A percentile compares a stretch with the other conserved stretches of the same genome.
These are phyloP conservation scores for Lanius collurio DNA, from an alignment of 2,113 vertebrate genomes.

Conservation along the genomic window DNA sequence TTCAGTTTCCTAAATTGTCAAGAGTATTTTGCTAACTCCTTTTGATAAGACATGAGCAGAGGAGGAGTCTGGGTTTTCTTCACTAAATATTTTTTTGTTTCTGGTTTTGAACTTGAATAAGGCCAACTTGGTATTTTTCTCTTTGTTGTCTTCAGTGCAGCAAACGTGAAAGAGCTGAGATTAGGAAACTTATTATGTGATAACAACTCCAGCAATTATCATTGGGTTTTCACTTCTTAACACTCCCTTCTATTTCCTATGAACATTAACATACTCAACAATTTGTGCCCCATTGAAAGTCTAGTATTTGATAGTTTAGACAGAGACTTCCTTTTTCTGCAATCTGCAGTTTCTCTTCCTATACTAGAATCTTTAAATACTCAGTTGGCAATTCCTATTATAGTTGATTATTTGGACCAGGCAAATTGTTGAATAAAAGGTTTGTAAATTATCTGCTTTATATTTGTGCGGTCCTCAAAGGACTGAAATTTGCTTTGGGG, in stretches of 20 bases:
- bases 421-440: conserved; percentile 44
- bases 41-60: neutral
- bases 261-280: neutral
- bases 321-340: neutral
- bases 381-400: neutral
- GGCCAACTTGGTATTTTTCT: neutral
- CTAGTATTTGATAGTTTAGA: conserved; percentile 3
- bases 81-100: neutral
- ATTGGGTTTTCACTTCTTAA: neutral
- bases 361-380: neutral
- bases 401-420: conserved; percentile 46
- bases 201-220: neutral
- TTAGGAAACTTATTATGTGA: neutral
- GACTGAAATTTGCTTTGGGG: conserved; percentile 51
- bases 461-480: conserved; percentile 44
- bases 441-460: conserved; percentile 53
- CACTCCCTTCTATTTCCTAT: neutral
- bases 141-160: neutral
- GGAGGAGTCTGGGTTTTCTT: neutral
- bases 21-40: neutral
- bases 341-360: neutral
- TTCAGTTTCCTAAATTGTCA: neutral
- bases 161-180: neutral
- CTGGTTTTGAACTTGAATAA: neutral
- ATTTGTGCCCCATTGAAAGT: neutral